Evolutionary conservation across 2,888 invertebrate genomes (phyloP), one percentile per base, ranked within the genome.

Genomic region (Autographa pulchrina): DNA sequence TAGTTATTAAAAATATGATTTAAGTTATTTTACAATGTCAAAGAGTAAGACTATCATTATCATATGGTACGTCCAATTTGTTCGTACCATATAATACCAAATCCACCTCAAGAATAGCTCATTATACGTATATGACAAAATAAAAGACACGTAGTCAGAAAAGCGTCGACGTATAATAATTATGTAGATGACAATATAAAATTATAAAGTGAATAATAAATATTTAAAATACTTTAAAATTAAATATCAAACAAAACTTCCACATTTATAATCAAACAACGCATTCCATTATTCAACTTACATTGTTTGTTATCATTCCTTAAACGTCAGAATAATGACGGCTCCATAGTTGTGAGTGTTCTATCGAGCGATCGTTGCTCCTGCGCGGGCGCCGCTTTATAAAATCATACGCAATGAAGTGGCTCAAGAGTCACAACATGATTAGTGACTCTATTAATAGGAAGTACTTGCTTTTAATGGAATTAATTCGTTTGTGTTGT

Each of bases 391-490:
- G 81, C 83, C 65, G 74, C 83, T 78, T 82, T 89, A 85, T 86
- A 82, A 81, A 84, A 81, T 84, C 83, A 78, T 81, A 81, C 75
- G 69, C 78, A 72, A 72, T 76, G 77, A 72, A 78, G 80, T 79
- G 77, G 80, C 84, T n/a, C 14, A 14, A 16, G 43, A 43, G 16
- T 80, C 82, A 73, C 82, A 82, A 85, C 75, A 84, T 83, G 77
- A 83, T 85, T 86, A 85, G 78, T 81, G 70, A 71, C 60, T 69
- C 79, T 86, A 87, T 86, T 86, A 86, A 88, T 89, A 88, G 83
- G 62, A 62, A 59, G 62, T 72, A 63, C 72, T 70, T 74, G 71
- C 66, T 65, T 74, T 74, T 75, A 75, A 72, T 65, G 60, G 60
- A 58, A 76, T 68, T 65, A 66, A 78, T 67, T 71, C 64, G 72